Conservation (phyloP, 1,140 invertebrate genomes). For the Cotesia typhae region DNA sequence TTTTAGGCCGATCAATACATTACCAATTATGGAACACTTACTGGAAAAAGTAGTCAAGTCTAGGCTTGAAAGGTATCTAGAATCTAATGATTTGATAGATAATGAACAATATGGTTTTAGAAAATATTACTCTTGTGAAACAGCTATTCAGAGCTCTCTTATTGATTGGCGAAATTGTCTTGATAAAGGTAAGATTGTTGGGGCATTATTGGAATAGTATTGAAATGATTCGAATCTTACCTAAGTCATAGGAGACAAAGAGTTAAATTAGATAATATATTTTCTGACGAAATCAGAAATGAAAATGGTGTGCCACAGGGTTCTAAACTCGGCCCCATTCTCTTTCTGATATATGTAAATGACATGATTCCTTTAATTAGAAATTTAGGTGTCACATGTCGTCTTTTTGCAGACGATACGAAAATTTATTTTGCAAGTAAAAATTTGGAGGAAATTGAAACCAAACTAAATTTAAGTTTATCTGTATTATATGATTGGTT, state of each 20-base stretch:
- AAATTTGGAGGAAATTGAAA: slow-evolving; percentile 13
- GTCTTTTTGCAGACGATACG: slow-evolving; percentile 35
- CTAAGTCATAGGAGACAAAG: background rate
- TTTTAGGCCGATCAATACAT: slow-evolving; percentile 38
- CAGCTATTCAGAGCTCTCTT: slow-evolving; percentile 25
- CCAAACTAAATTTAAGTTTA: too few species aligned
- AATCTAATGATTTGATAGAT: slow-evolving; percentile 24
- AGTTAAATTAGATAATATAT: too few species aligned
- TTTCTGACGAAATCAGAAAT: too few species aligned
- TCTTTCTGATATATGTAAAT: slow-evolving; percentile 35
- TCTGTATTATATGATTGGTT: too few species aligned
- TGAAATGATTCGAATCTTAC: slow-evolving; percentile 32
- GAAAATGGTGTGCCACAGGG: slow-evolving; percentile 30
- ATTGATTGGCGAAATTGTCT: slow-evolving; percentile 21
- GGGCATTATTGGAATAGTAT: slow-evolving; percentile 22
- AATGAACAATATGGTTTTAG: slow-evolving; percentile 34
- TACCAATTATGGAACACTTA: slow-evolving; percentile 39
- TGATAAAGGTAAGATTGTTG: background rate
- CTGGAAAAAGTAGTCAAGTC: slow-evolving; percentile 21
- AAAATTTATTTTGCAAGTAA: slow-evolving; percentile 24
- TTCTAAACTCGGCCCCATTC: slow-evolving; percentile 16
- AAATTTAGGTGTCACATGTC: background rate
- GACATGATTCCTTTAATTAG: background rate
- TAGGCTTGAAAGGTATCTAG: slow-evolving; percentile 28
- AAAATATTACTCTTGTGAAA: slow-evolving; percentile 24